phyloP scores from a whole-genome alignment of 2,888 invertebrate genomes.

The Pyralis farinalis region DNA sequence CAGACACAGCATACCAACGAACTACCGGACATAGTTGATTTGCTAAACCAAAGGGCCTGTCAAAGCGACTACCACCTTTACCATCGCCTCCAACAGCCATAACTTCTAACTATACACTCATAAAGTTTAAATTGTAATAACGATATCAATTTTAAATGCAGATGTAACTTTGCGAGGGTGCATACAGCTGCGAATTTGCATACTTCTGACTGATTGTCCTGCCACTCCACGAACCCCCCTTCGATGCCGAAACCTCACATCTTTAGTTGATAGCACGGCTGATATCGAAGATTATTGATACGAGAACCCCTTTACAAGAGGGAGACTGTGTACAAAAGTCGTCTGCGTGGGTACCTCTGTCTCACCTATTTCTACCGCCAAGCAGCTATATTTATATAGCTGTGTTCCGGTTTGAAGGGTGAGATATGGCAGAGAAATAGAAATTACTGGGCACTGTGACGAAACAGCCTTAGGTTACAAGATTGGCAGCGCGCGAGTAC shows the following conservation, averaged over 20 bases:
- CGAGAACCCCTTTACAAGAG: too few species aligned
- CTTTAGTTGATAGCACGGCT: conserved; percentile 11
- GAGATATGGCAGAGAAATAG: too few species aligned
- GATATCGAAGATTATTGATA: conserved; percentile 11
- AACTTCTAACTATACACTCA: background rate
- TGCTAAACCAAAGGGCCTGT: background rate
- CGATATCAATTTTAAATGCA: background rate
- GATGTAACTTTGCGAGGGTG: background rate
- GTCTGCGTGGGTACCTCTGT: too few species aligned
- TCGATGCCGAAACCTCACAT: conserved; percentile 5
- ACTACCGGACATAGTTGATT: conserved; percentile 7
- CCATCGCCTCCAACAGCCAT: background rate
- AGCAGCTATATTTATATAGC: too few species aligned
- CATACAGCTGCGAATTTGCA: conserved; percentile 47
- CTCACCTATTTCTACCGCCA: too few species aligned
- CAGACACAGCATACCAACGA: background rate
- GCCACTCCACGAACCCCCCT: conserved; percentile 23
- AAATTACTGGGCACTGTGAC: too few species aligned
- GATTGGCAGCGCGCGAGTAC: too few species aligned
- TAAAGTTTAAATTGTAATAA: background rate
- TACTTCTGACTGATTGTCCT: conserved; percentile 50
- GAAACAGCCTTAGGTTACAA: too few species aligned
- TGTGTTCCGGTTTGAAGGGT: too few species aligned
- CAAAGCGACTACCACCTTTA: background rate
- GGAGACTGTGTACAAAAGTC: too few species aligned